Percentiles rank a stretch among this genome's conserved stretches.
phyloP scores from a whole-genome alignment of 2,113 vertebrate species.

The Mesocricetus auratus region DNA sequence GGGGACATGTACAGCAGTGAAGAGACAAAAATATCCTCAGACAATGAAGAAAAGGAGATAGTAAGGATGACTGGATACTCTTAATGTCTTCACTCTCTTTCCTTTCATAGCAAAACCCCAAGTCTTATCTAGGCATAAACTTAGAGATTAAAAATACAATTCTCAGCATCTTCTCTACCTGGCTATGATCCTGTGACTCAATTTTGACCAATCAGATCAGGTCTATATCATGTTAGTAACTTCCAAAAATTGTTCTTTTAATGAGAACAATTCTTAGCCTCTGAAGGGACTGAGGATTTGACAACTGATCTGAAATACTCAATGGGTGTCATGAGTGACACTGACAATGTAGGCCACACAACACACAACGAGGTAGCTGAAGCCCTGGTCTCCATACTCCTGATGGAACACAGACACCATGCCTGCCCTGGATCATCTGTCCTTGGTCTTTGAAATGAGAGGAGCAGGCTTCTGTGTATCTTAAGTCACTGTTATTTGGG shows the following conservation, averaged over 20 bases:
- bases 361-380: background rate
- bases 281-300: background rate
- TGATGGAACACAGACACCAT: background rate
- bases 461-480: slow-evolving; percentile 30
- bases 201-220: slow-evolving; percentile 1
- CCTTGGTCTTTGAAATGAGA: slow-evolving; percentile 33
- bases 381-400: background rate
- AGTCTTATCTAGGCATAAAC: background rate
- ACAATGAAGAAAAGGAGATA: background rate
- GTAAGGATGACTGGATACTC: background rate
- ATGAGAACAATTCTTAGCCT: background rate
- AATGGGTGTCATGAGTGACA: background rate
- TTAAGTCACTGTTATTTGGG: slow-evolving; percentile 60
- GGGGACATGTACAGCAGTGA: accelerated
- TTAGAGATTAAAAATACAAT: background rate
- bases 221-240: background rate
- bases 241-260: background rate
- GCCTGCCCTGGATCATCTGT: background rate
- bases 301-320: background rate
- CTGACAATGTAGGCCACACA: background rate
- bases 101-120: background rate
- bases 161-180: background rate
- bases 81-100: background rate
- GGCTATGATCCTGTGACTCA: background rate
- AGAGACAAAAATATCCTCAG: background rate